These are phyloP conservation scores for Epinephelus cyanopodus DNA, from an alignment of 2,113 vertebrate species.

Conservation along the genomic window DNA sequence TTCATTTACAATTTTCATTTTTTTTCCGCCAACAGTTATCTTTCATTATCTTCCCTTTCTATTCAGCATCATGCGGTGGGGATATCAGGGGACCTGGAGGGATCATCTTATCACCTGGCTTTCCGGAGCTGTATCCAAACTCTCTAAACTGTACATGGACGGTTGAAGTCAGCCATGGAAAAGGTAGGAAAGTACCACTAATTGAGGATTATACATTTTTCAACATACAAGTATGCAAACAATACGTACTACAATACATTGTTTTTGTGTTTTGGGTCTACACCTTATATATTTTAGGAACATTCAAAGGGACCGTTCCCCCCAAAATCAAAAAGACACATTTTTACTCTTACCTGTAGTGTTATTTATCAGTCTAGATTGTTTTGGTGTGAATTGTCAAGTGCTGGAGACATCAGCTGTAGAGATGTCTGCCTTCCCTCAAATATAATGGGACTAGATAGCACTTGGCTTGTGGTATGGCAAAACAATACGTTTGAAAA, in stretches of 20 bases:
- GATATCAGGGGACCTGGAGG: constrained; percentile 93
- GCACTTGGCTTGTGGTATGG: no score
- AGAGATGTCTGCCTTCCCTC: no score
- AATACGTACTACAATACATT: background rate
- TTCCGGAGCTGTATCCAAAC: constrained; percentile 96
- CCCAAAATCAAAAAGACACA: background rate
- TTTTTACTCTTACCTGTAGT: no score
- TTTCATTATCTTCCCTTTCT: constrained; percentile 65
- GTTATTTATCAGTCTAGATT: no score
- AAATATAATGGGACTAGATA: no score
- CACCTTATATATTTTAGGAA: background rate
- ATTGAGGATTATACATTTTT: background rate
- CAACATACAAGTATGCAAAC: background rate
- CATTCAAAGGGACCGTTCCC: no score
- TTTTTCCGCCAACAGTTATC: constrained; percentile 48
- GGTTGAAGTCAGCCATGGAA: constrained; percentile 86
- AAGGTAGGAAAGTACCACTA: constrained; percentile 72
- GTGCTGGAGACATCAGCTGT: no score
- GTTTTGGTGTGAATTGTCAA: no score
- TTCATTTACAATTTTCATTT: constrained; percentile 68
- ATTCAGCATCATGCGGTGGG: constrained; percentile 94
- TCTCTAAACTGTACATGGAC: constrained; percentile 97
- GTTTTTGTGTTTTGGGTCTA: background rate
- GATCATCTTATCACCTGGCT: constrained; percentile 95
- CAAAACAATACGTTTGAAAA: no score